Evolutionary conservation across 2,888 invertebrate genomes (phyloP), one percentile per base, ranked within the genome.

Genomic region (Eupithecia insigniata): DNA sequence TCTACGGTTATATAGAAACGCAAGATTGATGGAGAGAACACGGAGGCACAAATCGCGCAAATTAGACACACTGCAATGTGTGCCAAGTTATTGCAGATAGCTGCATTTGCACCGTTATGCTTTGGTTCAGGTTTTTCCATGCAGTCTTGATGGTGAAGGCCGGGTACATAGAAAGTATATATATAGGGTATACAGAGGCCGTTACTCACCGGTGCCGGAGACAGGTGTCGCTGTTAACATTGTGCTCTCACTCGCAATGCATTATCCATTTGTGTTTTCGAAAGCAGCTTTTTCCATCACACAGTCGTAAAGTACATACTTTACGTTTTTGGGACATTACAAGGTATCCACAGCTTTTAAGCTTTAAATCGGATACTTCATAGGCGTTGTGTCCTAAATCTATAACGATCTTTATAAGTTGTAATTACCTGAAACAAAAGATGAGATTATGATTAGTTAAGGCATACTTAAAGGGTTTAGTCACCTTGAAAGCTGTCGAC

Each of bases 131-230:
- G 85, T 90, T 91, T 91, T 91, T 90, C 87, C 83, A 81, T 87
- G 87, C 87, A 88, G 85, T 87, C 84, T 85, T 84, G 85, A 86
- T 85, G 85, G 79, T 78, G 75, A 78, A 82, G 76, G 74, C 74
- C 67, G 76, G 76, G 78, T 76, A 76, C 32, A 69, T 74, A 66
- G 60, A 67, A 34, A 67, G 71, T 71, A 69, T 70, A 67, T 68
- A 69, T 71, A 69, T 64, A 69, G 66, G 51, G 64, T 70, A 69
- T 67, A 74, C 83, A 76, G 82, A 79, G 84, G 87, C 91, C 90
- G 91, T 92, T 91, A 92, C 85, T 88, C 86, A 88, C 86, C 85
- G 86, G 82, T 83, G 79, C 81, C 80, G 80, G 75, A 79, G 84
- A 84, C 87, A 89, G 87, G 85, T 90, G 75, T 74, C 75, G 74